Base-by-base conservation (phyloP, 2,888 invertebrate species). In the Eupithecia tripunctaria region DNA sequence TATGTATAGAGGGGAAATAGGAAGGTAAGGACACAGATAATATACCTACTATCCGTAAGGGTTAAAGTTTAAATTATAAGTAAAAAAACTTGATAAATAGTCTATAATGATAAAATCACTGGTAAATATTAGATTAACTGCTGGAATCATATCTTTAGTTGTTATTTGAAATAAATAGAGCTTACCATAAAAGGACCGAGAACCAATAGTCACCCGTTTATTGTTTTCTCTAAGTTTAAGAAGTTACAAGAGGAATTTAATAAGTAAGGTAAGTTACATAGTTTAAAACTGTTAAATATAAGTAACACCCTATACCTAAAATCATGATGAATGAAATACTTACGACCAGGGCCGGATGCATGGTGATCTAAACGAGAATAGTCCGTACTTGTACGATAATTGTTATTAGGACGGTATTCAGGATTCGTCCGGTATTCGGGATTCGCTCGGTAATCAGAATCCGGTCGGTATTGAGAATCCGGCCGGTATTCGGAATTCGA, bases 271-370 rank as follows among this genome's bases (percentile, higher is more conserved):
- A 60, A 29, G 27, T 27, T 21, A 29, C 60, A 60, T 18, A 14
- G 18, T 36, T 36, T 8, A 36, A 36, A 36, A 5, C 10, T 36
- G 36, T 36, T 36, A 36, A 38, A 10, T 38, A 36, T 38, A 12
- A 38, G 38, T 38, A n/a, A n/a, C n/a, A n/a, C n/a, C 21, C 21
- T 51, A 47, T 47, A n/a, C 10, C 7, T 29, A 29, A 29, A 43
- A 43, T 15, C 10, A 21, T 73, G 38, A 62, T 59, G 60, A 10
- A 27, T 59, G 64, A 63, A 36, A 36, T 68, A 74, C 74, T 74
- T 74, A 74, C 74, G 68, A 66, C 51, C 68, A 60, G 36, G 60
- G 47, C 68, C 64, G 36, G 70, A 68, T 32, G 32, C n/a, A 56
- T 71, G 59, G 66, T 66, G 41, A 66, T 64, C 64, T 21, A 38